Percentiles rank a stretch among this genome's conserved stretches.
Conservation (phyloP, 2,888 invertebrate species). For the Carabus problematicus region DNA sequence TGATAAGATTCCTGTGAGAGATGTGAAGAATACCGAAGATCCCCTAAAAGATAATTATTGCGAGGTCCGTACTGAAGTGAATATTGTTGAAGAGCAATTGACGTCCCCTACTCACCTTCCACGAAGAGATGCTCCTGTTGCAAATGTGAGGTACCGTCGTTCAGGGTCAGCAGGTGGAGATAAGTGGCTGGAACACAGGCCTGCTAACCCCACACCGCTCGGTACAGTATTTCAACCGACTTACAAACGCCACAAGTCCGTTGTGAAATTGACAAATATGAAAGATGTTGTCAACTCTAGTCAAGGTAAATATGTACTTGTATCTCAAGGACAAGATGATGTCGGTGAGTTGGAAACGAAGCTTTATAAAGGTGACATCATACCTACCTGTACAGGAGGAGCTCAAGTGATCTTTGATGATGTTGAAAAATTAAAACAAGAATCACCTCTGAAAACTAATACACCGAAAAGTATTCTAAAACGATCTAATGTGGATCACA, state of each 20-base stretch:
- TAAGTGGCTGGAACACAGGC: constrained; percentile 89
- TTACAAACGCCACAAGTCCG: constrained; percentile 81
- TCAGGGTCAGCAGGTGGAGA: constrained; percentile 78
- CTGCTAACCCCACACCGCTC: constrained; percentile 78
- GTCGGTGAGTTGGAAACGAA: constrained; percentile 93
- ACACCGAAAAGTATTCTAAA: neutral
- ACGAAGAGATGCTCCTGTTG: constrained; percentile 55
- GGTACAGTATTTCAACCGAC: constrained; percentile 91
- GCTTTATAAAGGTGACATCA: constrained; percentile 71
- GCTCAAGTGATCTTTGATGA: constrained; percentile 95
- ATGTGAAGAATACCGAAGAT: neutral
- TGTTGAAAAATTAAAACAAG: constrained; percentile 86
- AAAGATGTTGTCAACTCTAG: constrained; percentile 76
- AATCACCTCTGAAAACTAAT: constrained; percentile 65
- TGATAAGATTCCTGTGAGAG: constrained; percentile 49
- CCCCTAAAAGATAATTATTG: too few relatives aligned
- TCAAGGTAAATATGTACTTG: constrained; percentile 85
- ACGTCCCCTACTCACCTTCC: constrained; percentile 29
- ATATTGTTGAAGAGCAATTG: constrained; percentile 33
- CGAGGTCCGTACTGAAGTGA: constrained; percentile 5
- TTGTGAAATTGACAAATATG: constrained; percentile 81
- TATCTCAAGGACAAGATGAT: constrained; percentile 90
- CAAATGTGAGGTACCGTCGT: constrained; percentile 77
- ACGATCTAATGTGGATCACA: too few relatives aligned
- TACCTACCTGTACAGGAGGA: constrained; percentile 93